Evolutionary conservation across 2,113 vertebrate genomes (phyloP), one percentile per base, ranked within the genome.

Genomic region (Columba janthina): DNA sequence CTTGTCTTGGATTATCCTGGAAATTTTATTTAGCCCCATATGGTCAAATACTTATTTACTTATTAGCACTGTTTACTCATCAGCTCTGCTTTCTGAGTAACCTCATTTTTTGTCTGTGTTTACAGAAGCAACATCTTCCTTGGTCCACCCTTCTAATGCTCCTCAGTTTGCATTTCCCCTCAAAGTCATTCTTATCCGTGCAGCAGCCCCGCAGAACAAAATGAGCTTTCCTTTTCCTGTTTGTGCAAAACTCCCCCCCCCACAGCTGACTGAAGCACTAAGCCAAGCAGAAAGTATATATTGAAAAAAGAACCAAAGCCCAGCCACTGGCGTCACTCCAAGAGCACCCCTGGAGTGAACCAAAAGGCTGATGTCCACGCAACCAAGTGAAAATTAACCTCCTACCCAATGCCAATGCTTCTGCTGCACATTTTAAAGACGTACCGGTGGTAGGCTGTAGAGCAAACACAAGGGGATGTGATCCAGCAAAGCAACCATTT

Each of bases 51-150:
- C n/a, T 65, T 72, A 15, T 84, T 95, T 74, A 20, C 62, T 84
- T 64, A 53, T 94, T 86, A 91, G 61, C 48, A 56, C 36, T 78
- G 85, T 95, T 97, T 91, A 6, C 81, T 82, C 90, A 65, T n/a
- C 86, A 78, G 77, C 70, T 90, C 51, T 65, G 1, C 64, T 31
- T 90, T 56, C 87, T 60, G 60, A 94, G 75, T 61, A 75, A 4
- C 53, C 75, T 75, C 86, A 31, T 5, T 56, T 79, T 67, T 53
- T 32, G 78, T 31, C 16, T 29, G 4, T 44, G 54, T 83, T 72
- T 82, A 18, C 64, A 77, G 44, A 38, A 69, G 50, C 19, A 87
- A 9, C 67, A 65, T 64, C 88, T 65, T 74, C 72, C 85, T 80
- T 10, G 7, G 7, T 36, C 48, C 58, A 51, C 26, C 42, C 66